Conservation (phyloP, 1,140 invertebrate species). For the Drosophila sp. region DNA sequence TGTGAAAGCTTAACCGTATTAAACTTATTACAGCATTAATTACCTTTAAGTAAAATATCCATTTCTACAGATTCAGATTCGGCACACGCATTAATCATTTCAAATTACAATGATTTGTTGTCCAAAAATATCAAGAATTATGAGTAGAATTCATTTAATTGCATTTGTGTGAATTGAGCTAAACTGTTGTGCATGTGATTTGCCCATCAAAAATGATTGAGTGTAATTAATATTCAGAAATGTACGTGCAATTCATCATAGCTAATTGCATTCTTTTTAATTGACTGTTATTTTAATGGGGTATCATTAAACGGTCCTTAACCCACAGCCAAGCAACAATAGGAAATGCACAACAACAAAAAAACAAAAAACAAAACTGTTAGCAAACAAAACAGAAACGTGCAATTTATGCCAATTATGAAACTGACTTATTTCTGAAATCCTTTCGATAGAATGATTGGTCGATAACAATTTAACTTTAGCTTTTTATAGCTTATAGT, state of each 20-base stretch:
- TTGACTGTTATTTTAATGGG: slow-evolving; percentile 5
- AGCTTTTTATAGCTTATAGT: slow-evolving; percentile 87
- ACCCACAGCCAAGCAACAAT: slow-evolving; percentile 11
- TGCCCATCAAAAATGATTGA: neutral
- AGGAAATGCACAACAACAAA: no score
- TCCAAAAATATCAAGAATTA: slow-evolving; percentile 20
- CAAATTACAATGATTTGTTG: neutral
- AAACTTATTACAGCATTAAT: no score
- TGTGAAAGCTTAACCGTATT: neutral
- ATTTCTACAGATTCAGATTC: neutral
- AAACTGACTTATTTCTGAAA: no score
- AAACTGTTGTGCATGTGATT: slow-evolving; percentile 20
- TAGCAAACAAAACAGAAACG: neutral
- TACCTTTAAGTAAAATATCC: no score
- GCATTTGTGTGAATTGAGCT: slow-evolving; percentile 5
- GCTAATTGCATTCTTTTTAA: slow-evolving; percentile 19
- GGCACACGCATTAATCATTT: neutral
- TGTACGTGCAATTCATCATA: slow-evolving; percentile 34
- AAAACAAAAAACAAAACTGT: no score
- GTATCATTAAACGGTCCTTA: slow-evolving; percentile 30
- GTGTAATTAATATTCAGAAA: slow-evolving; percentile 2
- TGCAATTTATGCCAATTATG: neutral
- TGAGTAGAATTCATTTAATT: slow-evolving; percentile 21
- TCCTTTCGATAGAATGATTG: neutral
- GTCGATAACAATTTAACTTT: neutral